These are phyloP conservation scores for Idaea dimidiata DNA, from an alignment of 2,888 invertebrate species.

Conservation along the genomic window DNA sequence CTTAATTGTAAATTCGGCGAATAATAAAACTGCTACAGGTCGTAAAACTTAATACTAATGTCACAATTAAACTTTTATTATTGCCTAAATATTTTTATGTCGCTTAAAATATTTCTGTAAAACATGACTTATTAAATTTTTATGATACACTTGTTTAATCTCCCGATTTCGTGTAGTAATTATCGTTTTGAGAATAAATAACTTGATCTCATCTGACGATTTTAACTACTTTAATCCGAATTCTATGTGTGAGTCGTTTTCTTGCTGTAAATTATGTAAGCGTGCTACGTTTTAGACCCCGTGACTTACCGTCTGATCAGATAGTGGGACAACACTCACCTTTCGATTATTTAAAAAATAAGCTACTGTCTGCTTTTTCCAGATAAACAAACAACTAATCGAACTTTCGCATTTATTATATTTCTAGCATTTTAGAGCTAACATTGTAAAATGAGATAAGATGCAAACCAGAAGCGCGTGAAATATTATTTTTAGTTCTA, in stretches of 20 bases:
- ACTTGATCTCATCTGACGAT: background rate
- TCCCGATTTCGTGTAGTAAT: background rate
- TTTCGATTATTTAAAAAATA: too few relatives aligned
- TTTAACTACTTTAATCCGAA: background rate
- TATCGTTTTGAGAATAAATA: background rate
- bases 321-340: too few relatives aligned
- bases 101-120: background rate
- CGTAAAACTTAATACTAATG: conserved; percentile 1
- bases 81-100: background rate
- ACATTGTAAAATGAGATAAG: background rate
- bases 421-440: background rate
- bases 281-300: too few relatives aligned
- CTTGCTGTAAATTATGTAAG: too few relatives aligned
- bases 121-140: background rate
- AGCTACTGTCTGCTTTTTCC: too few relatives aligned
- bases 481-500: background rate
- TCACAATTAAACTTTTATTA: background rate
- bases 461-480: background rate
- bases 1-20: background rate
- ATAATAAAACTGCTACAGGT: background rate
- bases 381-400: background rate
- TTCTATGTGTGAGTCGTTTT: too few relatives aligned
- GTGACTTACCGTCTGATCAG: too few relatives aligned
- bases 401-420: background rate
- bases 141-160: background rate